Base-by-base conservation (phyloP, 2,888 invertebrate genomes). In the Diadegma fenestrale region DNA sequence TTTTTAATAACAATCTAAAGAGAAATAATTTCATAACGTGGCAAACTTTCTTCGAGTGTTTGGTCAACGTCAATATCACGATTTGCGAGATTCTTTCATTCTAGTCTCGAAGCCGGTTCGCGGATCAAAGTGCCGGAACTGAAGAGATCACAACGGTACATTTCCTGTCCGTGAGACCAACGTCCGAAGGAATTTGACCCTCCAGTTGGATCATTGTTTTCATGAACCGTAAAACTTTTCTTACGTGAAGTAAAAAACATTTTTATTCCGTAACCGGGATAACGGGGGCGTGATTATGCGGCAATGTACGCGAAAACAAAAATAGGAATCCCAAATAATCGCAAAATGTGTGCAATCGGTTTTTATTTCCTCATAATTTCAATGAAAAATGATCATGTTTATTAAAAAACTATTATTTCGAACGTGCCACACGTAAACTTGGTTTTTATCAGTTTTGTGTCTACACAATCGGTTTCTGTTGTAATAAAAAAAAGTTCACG, bases 151-250 rank as follows among this genome's bases (percentile, higher is more conserved):
- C 30, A 43, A 45, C 63, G 45, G 58, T 72, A 63, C 12, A 75
- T 75, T 45, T 61, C 45, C 61, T 43, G 45, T 77, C 61, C 71
- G 64, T 64, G 26, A 84, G 77, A 66, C 80, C 81, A 86, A 75
- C 73, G 88, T 54, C 87, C 85, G 79, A 68, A 87, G 89, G 87
- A 89, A 51, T 45, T 51, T 10, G 69, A 33, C 26, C 80, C 85
- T 63, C 81, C 77, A 63, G 43, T 68, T 71, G 73, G 82, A 72
- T 87, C 85, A 88, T 89, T 89, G 89, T 89, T 87, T 86, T 30
- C 85, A 82, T 85, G 83, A 83, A 78, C 63, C 84, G 63, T 69
- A 85, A 85, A 87, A 84, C 43, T 37, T 72, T 58, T 33, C 48
- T 30, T 69, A 26, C 48, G 37, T 5, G 69, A 41, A 8, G 17